These are phyloP conservation scores for Cerastis rubricosa DNA, from an alignment of 2,888 invertebrate genomes.

Conservation along the genomic window DNA sequence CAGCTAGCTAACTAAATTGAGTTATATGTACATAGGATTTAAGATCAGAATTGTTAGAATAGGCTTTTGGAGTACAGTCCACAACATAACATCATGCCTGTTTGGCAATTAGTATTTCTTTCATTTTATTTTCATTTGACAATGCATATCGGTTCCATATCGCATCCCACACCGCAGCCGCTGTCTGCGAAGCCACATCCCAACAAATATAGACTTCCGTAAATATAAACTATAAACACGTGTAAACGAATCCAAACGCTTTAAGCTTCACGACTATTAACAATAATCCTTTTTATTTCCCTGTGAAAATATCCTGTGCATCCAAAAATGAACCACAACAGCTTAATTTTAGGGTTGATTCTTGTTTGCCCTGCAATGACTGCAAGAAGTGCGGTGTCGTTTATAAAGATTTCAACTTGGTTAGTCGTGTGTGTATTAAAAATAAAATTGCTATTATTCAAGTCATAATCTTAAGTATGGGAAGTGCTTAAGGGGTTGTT, in stretches of 20 bases:
- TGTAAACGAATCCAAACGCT: conserved; percentile 77
- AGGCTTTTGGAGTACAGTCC: not conserved
- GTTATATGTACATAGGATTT: not conserved
- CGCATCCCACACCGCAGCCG: conserved; percentile 36
- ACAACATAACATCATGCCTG: not conserved
- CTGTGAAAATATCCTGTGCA: conserved; percentile 62
- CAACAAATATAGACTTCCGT: conserved; percentile 75
- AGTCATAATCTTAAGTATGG: conserved; percentile 71
- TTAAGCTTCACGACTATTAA: conserved; percentile 80
- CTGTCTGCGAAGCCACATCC: conserved; percentile 62
- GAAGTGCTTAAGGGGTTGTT: conserved; percentile 50
- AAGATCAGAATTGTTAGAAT: not conserved
- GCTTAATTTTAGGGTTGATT: conserved; percentile 71
- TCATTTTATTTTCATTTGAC: conserved; percentile 17
- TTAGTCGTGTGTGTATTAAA: conserved; percentile 76
- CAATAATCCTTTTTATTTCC: conserved; percentile 85
- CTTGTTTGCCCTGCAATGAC: conserved; percentile 53
- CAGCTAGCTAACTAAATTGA: not conserved
- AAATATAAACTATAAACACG: conserved; percentile 80
- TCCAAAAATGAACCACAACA: conserved; percentile 63
- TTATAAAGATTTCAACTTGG: conserved; percentile 82
- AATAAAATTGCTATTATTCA: conserved; percentile 81
- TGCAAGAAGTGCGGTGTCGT: conserved; percentile 71
- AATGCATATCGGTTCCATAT: conserved; percentile 11
- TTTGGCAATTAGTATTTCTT: not conserved